phyloP scores from a whole-genome alignment of 2,888 invertebrate species.

The Luperina testacea region DNA sequence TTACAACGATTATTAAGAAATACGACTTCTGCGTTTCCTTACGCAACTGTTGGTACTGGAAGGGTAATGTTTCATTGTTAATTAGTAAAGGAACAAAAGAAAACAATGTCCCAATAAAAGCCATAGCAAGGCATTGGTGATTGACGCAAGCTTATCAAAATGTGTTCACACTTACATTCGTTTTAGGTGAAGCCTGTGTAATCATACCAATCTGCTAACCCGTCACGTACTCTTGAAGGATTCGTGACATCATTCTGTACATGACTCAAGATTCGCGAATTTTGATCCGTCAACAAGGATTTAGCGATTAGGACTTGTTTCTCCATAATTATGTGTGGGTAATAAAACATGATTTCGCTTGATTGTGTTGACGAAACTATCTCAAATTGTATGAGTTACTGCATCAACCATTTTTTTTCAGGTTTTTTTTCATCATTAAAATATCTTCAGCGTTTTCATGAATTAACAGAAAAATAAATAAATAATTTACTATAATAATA shows the following conservation, averaged over 20 bases:
- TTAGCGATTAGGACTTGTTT: constrained; percentile 50
- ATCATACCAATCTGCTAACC: constrained; percentile 49
- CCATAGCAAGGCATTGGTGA: constrained; percentile 20
- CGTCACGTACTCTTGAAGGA: constrained; percentile 64
- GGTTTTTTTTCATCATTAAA: not conserved
- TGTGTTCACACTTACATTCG: constrained; percentile 31
- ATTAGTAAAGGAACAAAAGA: not conserved
- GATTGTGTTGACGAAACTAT: not conserved
- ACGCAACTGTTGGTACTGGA: not conserved
- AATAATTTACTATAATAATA: not conserved
- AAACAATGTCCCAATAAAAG: constrained; percentile 22
- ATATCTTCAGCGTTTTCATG: not conserved
- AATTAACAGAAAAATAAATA: not conserved
- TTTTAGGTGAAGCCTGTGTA: constrained; percentile 42
- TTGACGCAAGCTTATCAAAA: constrained; percentile 50
- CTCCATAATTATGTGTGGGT: not conserved
- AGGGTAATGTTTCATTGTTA: not conserved
- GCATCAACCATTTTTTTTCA: not conserved
- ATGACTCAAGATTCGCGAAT: constrained; percentile 56
- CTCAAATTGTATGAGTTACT: not conserved
- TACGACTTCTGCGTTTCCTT: not conserved
- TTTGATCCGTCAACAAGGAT: constrained; percentile 50
- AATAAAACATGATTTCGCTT: not conserved
- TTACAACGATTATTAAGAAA: not conserved
- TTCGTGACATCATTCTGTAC: constrained; percentile 55